Base-by-base conservation (phyloP, 2,888 invertebrate genomes). In the Creontiades dilutus region DNA sequence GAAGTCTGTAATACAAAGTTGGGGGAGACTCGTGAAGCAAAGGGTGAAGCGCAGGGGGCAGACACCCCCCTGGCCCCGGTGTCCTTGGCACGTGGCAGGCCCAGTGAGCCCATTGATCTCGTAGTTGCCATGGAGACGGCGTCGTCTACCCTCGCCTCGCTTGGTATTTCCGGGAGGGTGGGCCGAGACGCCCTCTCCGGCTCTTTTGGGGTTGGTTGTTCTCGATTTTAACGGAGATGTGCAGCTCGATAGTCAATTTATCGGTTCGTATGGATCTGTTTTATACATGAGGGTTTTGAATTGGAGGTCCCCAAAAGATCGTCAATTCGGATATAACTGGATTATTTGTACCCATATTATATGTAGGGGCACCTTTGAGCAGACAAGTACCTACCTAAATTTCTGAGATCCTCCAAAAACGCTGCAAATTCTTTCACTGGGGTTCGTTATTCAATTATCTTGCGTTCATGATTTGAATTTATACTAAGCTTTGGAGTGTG, bases 51-150 rank as follows among this genome's bases (percentile, higher is more conserved):
- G 3, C 12, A 47, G 23, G 75, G 75, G 86, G 75, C 86, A 55
- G 86, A 75, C 75, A 48, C 47, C 85, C 75, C 86, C 46, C 86
- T 14, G 19, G 75, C 13, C 75, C 68, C 52, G 78, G 82, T 89
- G 89, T 89, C 89, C 89, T 89, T 89, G 89, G 89, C 89, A 89
- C 89, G 89, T 89, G 89, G 82, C 89, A 76, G 52, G 68, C 89
- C 82, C 27, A 28, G 37, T 47, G 89, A 61, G 80, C 88, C 88
- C 88, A 88, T 88, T 88, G 88, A 88, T 88, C 88, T 55, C 80
- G 12, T 13, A 7, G 89, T 89, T 81, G 81, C 89, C 47, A 57
- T 12, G 68, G 82, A 14, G 61, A 88, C 80, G 80, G 88, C 88
- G 88, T 88, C 88, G 46, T 52, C 76, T 52, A 19, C 48, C 86